These are phyloP conservation scores for Montipora efflorescens DNA, from an alignment of 64 coral and sea anemone genomes.

Conservation along the genomic window DNA sequence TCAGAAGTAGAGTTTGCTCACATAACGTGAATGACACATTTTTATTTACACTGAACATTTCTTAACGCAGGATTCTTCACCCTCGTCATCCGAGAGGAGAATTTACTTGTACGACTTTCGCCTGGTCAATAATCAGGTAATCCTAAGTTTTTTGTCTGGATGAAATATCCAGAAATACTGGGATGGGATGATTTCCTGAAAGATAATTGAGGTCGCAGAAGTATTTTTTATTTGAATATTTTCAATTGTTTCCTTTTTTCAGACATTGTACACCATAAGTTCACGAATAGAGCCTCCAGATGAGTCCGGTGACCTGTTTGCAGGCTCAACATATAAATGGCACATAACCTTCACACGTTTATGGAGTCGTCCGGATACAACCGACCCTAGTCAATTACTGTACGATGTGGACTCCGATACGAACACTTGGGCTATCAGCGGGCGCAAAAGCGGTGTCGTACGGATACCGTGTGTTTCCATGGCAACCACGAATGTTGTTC, in stretches of 20 bases:
- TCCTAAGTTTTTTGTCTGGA: neutral
- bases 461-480: conserved; percentile 73
- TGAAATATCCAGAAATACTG: too few relatives aligned
- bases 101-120: conserved; percentile 30
- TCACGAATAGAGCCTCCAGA: conserved; percentile 73
- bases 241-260: conserved; percentile 5
- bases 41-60: neutral
- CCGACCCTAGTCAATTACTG: conserved; percentile 12
- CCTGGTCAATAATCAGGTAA: conserved; percentile 24
- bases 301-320: conserved; percentile 34
- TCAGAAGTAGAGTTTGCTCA: neutral
- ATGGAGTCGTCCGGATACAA: neutral
- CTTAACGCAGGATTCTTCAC: neutral
- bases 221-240: neutral
- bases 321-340: conserved; percentile 61
- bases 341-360: conserved; percentile 76
- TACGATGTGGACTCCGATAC: conserved; percentile 88
- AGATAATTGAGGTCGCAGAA: too few relatives aligned
- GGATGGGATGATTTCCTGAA: too few relatives aligned
- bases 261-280: conserved; percentile 90
- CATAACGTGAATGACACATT: neutral
- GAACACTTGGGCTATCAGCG: conserved; percentile 84
- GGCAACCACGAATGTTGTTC: conserved; percentile 79
- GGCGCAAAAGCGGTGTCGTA: conserved; percentile 85
- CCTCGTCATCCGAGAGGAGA: neutral